Conservation (phyloP, 2,797 vertebrate species). For the Bovichtus diacanthus region DNA sequence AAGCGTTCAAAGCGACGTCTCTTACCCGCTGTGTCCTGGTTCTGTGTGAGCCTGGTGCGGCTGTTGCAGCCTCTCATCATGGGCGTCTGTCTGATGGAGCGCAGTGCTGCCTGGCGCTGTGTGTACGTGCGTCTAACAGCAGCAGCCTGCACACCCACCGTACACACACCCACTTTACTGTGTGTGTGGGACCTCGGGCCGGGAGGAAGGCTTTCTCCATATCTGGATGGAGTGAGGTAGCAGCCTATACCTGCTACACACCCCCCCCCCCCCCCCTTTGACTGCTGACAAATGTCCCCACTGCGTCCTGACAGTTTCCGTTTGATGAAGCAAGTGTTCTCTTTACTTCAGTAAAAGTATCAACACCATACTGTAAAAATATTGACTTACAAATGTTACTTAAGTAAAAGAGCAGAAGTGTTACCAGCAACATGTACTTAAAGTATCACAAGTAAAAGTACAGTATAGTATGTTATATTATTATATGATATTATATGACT, state of each 20-base stretch:
- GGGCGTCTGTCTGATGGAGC: conserved; percentile 67
- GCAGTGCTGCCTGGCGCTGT: conserved; percentile 33
- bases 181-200: conserved; percentile 15
- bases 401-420: no score
- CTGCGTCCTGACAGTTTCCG: no score
- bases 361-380: no score
- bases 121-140: conserved; percentile 51
- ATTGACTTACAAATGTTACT: no score
- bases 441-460: no score
- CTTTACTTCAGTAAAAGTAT: no score
- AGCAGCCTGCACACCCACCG: conserved; percentile 14
- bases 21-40: conserved; percentile 79
- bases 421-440: no score
- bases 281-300: conserved; percentile 24
- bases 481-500: no score
- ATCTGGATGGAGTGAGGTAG: conserved; percentile 40
- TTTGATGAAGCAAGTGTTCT: no score
- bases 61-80: conserved; percentile 87
- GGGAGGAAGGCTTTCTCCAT: conserved; percentile 36
- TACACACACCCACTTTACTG: conserved; percentile 50
- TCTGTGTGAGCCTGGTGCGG: conserved; percentile 75
- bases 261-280: conserved; percentile 42
- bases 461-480: no score
- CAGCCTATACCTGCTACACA: conserved; percentile 39
- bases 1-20: neutral